Conservation (phyloP, 2,797 vertebrate species). For the Enoplosus armatus region DNA sequence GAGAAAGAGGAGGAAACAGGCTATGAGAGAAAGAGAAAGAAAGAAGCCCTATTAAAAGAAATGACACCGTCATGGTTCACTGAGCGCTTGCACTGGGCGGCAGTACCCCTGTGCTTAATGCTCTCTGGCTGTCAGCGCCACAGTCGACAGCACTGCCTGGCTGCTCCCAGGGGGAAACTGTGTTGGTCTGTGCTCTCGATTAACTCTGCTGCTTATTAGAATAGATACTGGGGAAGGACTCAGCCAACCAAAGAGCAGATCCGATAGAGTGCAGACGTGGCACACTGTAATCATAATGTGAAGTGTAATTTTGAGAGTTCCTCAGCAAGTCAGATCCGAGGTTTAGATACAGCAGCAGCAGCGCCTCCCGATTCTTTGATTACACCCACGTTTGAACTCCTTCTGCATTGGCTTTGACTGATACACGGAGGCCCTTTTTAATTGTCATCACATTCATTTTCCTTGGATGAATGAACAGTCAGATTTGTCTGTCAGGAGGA, state of each 20-base stretch:
- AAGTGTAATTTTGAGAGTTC: slow-evolving; percentile 85
- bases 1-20: slow-evolving; percentile 45
- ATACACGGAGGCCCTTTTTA: slow-evolving; percentile 48
- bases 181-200: slow-evolving; percentile 80
- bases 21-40: slow-evolving; percentile 62
- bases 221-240: slow-evolving; percentile 73
- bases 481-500: slow-evolving; percentile 40
- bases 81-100: slow-evolving; percentile 71
- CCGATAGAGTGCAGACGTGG: slow-evolving; percentile 54
- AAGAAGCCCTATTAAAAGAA: slow-evolving; percentile 84
- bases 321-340: slow-evolving; percentile 91
- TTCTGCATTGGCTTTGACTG: slow-evolving; percentile 34
- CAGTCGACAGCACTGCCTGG: slow-evolving; percentile 75
- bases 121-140: slow-evolving; percentile 80
- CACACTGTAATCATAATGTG: slow-evolving; percentile 58
- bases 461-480: slow-evolving; percentile 39
- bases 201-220: slow-evolving; percentile 81
- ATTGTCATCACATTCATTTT: slow-evolving; percentile 59
- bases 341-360: slow-evolving; percentile 91
- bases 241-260: slow-evolving; percentile 72
- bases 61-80: slow-evolving; percentile 84
- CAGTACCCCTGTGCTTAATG: slow-evolving; percentile 79
- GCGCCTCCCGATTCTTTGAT: slow-evolving; percentile 86
- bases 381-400: slow-evolving; percentile 83
- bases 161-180: slow-evolving; percentile 74